A percentile compares a stretch with the other conserved stretches of the same genome.
These are phyloP conservation scores for Hirtodrosophila alboralis DNA, from an alignment of 2,888 invertebrate species.

Conservation along the genomic window DNA sequence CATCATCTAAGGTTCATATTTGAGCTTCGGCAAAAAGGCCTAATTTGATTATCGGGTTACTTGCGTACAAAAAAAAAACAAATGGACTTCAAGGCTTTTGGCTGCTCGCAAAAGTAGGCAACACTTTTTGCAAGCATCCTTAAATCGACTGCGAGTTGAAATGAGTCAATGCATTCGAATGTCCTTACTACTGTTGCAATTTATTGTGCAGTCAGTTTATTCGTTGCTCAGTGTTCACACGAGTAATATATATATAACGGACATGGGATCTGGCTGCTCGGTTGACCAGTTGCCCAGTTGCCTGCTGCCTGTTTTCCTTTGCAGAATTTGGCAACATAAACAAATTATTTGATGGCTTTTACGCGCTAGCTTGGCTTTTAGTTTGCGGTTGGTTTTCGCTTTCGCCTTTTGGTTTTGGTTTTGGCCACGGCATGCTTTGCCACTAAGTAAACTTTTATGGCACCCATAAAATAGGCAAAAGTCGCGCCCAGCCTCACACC, in stretches of 20 bases:
- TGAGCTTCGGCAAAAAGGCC: not conserved
- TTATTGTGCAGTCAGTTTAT: constrained; percentile 24
- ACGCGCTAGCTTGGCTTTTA: constrained; percentile 44
- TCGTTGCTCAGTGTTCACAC: not conserved
- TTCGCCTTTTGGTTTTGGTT: constrained; percentile 26
- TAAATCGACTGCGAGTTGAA: constrained; percentile 8
- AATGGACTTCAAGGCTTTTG: not conserved
- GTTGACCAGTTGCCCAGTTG: not conserved
- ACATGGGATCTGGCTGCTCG: constrained; percentile 13
- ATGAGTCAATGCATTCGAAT: constrained; percentile 7
- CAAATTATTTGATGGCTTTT: constrained; percentile 75
- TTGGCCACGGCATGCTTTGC: constrained; percentile 55
- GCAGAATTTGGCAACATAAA: constrained; percentile 69
- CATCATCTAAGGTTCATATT: not conserved
- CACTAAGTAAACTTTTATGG: constrained; percentile 78
- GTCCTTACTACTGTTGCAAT: constrained; percentile 7
- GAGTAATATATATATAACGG: constrained; percentile 24
- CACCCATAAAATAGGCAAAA: constrained; percentile 75
- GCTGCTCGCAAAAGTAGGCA: constrained; percentile 16
- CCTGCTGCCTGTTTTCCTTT: not conserved
- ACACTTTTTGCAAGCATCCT: constrained; percentile 1
- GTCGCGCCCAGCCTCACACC: constrained; percentile 41
- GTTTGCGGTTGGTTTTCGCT: constrained; percentile 23
- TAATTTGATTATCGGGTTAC: constrained; percentile 50
- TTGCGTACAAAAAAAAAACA: no score